phyloP scores from a whole-genome alignment of 2,113 vertebrate species.

The Sinocyclocheilus anophthalmus region DNA sequence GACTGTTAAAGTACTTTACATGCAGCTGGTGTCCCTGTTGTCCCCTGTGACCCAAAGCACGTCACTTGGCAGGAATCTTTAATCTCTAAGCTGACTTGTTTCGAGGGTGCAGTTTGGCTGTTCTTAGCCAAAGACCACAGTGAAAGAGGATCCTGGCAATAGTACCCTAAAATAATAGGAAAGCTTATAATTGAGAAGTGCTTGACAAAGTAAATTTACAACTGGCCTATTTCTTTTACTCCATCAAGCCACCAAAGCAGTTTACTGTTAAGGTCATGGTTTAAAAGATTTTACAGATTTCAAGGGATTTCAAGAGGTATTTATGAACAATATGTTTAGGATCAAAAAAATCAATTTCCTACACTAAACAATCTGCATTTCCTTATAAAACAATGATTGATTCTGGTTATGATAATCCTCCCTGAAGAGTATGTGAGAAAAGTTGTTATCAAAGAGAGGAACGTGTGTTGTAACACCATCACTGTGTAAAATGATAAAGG shows the following conservation, averaged over 20 bases:
- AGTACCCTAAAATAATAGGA: not conserved
- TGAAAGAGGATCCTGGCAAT: constrained; percentile 25
- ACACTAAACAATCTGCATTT: not conserved
- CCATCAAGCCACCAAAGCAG: not conserved
- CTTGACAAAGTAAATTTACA: constrained; percentile 27
- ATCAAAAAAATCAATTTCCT: not conserved
- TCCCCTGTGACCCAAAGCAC: constrained; percentile 37
- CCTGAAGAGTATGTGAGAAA: not conserved
- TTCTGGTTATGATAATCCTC: not conserved
- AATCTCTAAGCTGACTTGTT: not conserved
- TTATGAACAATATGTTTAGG: not conserved
- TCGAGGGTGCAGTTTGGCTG: not conserved
- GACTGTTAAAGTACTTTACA: constrained; percentile 46
- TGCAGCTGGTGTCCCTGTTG: constrained; percentile 43
- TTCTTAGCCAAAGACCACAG: not conserved
- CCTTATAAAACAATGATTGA: not conserved
- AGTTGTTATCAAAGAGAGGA: not conserved
- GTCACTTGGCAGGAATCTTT: constrained; percentile 14
- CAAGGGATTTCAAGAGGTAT: not conserved
- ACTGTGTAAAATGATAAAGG: no score
- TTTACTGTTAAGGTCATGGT: not conserved
- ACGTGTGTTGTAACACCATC: no score
- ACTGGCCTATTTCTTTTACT: not conserved
- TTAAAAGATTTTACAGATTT: constrained; percentile 7
- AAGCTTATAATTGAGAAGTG: not conserved